These are phyloP conservation scores for Platycnemis pennipes DNA, from an alignment of 2,888 invertebrate species.

Conservation along the genomic window DNA sequence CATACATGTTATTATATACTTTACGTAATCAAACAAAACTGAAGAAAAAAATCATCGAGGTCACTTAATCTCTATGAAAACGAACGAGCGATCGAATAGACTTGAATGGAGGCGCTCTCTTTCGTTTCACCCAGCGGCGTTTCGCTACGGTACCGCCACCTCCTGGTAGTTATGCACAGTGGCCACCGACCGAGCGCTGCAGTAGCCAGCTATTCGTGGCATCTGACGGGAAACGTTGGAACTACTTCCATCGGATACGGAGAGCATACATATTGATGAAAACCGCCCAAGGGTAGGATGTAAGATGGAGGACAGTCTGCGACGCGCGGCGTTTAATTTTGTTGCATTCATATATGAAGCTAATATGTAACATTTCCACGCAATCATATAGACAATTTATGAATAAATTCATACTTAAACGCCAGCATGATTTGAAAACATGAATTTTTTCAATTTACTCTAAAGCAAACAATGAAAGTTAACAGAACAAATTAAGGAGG, in stretches of 20 bases:
- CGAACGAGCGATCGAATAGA: neutral
- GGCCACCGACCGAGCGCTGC: conserved; percentile 66
- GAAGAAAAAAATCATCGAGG: neutral
- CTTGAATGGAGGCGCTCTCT: neutral
- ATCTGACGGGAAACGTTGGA: conserved; percentile 47
- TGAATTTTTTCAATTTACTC: too few relatives aligned
- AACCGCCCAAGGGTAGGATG: neutral
- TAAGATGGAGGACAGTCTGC: conserved; percentile 43
- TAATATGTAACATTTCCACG: too few relatives aligned
- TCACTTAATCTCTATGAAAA: too few relatives aligned
- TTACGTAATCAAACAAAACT: too few relatives aligned
- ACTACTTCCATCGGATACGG: conserved; percentile 33
- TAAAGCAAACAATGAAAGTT: too few relatives aligned
- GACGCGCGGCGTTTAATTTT: neutral
- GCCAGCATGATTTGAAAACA: too few relatives aligned
- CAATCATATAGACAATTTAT: too few relatives aligned
- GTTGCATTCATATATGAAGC: neutral
- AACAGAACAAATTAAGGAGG: too few relatives aligned
- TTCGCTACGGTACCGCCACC: conserved; percentile 63
- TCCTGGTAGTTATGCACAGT: conserved; percentile 58
- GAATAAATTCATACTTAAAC: too few relatives aligned
- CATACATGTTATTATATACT: too few relatives aligned
- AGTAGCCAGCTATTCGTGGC: conserved; percentile 46
- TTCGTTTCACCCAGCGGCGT: neutral
- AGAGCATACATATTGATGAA: conserved; percentile 53